A percentile compares a stretch with the other conserved stretches of the same genome.
phyloP scores from a whole-genome alignment of 2,888 invertebrate species.

The Nomada goodeniana region DNA sequence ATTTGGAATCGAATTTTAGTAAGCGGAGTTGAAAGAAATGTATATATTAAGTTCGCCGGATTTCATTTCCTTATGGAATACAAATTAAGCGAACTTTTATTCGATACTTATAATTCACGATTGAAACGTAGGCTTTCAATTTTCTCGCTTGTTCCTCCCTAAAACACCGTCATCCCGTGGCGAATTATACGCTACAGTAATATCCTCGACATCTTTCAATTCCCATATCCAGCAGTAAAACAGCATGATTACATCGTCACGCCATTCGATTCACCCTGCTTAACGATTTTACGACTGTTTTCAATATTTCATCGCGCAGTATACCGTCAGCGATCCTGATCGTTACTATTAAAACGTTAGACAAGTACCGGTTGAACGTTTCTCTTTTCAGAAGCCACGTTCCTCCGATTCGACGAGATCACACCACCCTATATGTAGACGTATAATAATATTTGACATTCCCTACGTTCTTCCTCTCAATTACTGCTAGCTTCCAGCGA shows the following conservation, averaged over 20 bases:
- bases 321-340: background rate
- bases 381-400: background rate
- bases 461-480: constrained; percentile 8
- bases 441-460: constrained; percentile 28
- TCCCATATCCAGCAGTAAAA: background rate
- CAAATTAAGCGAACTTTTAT: no score
- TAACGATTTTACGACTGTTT: constrained; percentile 37
- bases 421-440: background rate
- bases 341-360: constrained; percentile 13
- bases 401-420: background rate
- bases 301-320: constrained; percentile 14
- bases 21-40: no score
- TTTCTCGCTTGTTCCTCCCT: no score
- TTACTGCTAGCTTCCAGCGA: constrained; percentile 26
- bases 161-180: no score
- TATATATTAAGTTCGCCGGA: no score
- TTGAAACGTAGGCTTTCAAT: no score
- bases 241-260: background rate
- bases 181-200: background rate
- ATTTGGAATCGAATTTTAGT: no score
- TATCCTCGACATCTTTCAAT: background rate
- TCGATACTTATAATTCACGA: no score
- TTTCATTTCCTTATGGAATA: no score
- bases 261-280: constrained; percentile 24
- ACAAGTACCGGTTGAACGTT: constrained; percentile 7